phyloP scores from a whole-genome alignment of 2,888 invertebrate genomes.

The Polydrusus pterygomalis region DNA sequence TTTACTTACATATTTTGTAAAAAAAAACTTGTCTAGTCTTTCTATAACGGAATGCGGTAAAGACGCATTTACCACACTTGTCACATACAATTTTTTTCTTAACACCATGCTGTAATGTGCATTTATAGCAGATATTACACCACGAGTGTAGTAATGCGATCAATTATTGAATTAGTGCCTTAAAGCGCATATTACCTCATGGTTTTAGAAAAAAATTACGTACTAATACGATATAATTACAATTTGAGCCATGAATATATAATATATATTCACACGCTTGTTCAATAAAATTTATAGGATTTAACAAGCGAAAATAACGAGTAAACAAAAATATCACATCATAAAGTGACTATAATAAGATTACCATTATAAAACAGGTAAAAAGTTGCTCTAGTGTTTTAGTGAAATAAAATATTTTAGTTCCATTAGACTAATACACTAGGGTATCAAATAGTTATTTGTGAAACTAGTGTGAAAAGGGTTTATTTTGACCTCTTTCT shows the following conservation, averaged over 20 bases:
- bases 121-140: too few species aligned
- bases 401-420: background rate
- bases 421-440: too few species aligned
- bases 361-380: slow-evolving; percentile 31
- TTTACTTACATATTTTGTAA: slow-evolving; percentile 3
- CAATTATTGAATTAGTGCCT: too few species aligned
- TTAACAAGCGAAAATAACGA: slow-evolving; percentile 43
- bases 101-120: too few species aligned
- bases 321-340: slow-evolving; percentile 50
- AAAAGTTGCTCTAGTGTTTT: slow-evolving; percentile 20
- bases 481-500: too few species aligned
- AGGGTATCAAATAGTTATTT: too few species aligned
- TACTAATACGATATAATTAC: slow-evolving; percentile 23
- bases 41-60: too few species aligned
- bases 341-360: slow-evolving; percentile 44
- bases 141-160: too few species aligned
- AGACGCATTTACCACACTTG: too few species aligned
- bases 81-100: too few species aligned
- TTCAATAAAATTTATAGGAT: slow-evolving; percentile 44
- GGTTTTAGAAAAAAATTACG: background rate
- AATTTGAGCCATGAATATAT: slow-evolving; percentile 47
- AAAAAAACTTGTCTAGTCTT: slow-evolving; percentile 6
- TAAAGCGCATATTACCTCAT: too few species aligned
- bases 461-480: too few species aligned
- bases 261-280: slow-evolving; percentile 36